Base-by-base conservation (phyloP, 2,888 invertebrate genomes). In the Mesorhabditis sp. region DNA sequence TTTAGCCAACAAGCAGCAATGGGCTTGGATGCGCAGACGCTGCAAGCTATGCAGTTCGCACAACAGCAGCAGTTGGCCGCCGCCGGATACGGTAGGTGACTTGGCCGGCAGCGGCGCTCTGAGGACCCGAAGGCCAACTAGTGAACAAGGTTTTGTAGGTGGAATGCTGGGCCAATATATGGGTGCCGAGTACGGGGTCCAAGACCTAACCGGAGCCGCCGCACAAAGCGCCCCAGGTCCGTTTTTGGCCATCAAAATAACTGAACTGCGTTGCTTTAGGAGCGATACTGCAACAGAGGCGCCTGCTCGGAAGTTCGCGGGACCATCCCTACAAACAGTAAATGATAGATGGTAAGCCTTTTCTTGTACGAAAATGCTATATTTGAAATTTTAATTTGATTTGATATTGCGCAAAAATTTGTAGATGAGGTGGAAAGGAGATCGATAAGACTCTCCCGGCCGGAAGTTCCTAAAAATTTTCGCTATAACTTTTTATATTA, bases 291-390 rank as follows among this genome's bases (percentile, higher is more conserved):
- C 72, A 79, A 71, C 83, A 81, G 69, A 81, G 85, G 70, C 80
- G 84, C 71, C 76, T 82, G 67, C 77, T 85, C 71, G 81, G 82
- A 65, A 76, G 80, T 69, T 65, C 75, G 43, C 80, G 85, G 68
- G 82, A 80, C 69, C 77, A 77, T 86, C 87, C 83, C 64, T 84
- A 83, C 78, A 76, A 79, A 76, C 76, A 77, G 74, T 77, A 76
- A 68, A 15, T 64, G 67, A 62, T 1, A 28, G n/a, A 50, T n/a
- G 58, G 58, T 50, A 50, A 13, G 10, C 7, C 2, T 50, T 50
- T 50, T n/a, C n/a, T 50, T 2, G n/a, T 28, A 28, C 28, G 28
- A 28, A 28, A 28, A 28, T 28, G 28, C 28, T 28, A 28, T 28
- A 28, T 28, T 28, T 28, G 1, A 28, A 28, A 28, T 28, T 28